These are phyloP conservation scores for Premnoplex brunnescens DNA, from an alignment of 2,797 vertebrate species.

Conservation along the genomic window DNA sequence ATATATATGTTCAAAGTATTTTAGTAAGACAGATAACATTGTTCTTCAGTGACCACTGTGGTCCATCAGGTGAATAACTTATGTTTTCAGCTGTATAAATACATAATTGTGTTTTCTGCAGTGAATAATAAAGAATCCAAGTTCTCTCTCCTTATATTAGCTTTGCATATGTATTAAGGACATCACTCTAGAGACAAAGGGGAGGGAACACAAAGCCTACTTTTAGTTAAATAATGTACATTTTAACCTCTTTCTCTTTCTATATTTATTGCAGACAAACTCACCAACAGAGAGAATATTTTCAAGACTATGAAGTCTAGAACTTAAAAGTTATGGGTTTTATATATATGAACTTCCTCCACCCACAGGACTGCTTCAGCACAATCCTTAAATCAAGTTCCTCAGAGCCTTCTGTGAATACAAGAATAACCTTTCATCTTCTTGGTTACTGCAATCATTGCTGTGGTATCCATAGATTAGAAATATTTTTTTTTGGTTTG, in stretches of 20 bases:
- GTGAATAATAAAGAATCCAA: neutral
- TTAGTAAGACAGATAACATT: slow-evolving; percentile 11
- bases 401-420: neutral
- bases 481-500: neutral
- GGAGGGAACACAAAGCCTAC: neutral
- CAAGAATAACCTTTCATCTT: neutral
- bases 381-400: neutral
- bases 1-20: neutral
- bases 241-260: neutral
- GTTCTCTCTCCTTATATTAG: neutral
- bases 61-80: slow-evolving; percentile 55
- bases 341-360: neutral
- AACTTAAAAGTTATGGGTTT: neutral
- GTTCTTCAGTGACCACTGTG: neutral
- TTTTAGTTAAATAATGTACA: neutral
- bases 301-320: neutral
- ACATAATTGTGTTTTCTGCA: neutral
- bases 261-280: neutral
- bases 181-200: neutral
- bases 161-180: neutral
- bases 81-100: slow-evolving; percentile 38
- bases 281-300: neutral
- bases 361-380: neutral
- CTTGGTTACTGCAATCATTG: neutral
- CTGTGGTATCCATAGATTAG: neutral